Percentiles rank a stretch among this genome's conserved stretches.
Conservation (phyloP, 2,888 invertebrate genomes). For the Hypomecis punctinalis region DNA sequence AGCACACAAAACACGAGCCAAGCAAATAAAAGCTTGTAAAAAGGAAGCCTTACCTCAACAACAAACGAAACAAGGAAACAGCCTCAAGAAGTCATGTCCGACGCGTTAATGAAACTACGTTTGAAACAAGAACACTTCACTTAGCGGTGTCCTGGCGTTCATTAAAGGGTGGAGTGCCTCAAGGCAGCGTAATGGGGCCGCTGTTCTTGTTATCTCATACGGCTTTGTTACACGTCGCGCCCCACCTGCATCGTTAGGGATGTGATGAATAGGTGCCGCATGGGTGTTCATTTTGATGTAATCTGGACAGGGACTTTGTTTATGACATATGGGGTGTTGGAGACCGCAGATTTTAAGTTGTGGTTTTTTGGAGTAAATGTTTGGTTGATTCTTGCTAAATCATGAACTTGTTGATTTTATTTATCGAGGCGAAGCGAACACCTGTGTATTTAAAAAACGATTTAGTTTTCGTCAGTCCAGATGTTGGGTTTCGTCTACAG, state of each 20-base stretch:
- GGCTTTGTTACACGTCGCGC: constrained; percentile 63
- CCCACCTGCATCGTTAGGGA: constrained; percentile 42
- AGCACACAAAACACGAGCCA: constrained; percentile 6
- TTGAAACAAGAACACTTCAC: constrained; percentile 59
- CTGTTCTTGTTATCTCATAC: constrained; percentile 76
- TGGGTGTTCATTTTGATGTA: constrained; percentile 1
- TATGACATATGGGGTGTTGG: too few relatives aligned
- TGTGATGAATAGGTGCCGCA: constrained; percentile 3
- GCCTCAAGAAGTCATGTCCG: constrained; percentile 48
- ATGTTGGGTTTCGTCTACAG: too few relatives aligned
- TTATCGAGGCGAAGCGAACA: too few relatives aligned
- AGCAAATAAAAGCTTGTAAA: not conserved
- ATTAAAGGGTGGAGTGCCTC: constrained; percentile 62
- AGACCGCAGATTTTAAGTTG: too few relatives aligned
- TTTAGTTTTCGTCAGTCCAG: too few relatives aligned
- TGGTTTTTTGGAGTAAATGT: too few relatives aligned
- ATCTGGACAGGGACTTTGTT: too few relatives aligned
- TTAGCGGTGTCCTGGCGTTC: constrained; percentile 62
- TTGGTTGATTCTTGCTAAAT: too few relatives aligned
- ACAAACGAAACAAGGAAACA: constrained; percentile 16
- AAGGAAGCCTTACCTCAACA: constrained; percentile 11
- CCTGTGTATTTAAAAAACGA: too few relatives aligned
- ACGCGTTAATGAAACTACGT: constrained; percentile 56
- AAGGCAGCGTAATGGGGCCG: constrained; percentile 75
- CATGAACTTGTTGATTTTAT: too few relatives aligned